Base-by-base conservation (phyloP, 2,113 vertebrate genomes). In the Morone saxatilis region DNA sequence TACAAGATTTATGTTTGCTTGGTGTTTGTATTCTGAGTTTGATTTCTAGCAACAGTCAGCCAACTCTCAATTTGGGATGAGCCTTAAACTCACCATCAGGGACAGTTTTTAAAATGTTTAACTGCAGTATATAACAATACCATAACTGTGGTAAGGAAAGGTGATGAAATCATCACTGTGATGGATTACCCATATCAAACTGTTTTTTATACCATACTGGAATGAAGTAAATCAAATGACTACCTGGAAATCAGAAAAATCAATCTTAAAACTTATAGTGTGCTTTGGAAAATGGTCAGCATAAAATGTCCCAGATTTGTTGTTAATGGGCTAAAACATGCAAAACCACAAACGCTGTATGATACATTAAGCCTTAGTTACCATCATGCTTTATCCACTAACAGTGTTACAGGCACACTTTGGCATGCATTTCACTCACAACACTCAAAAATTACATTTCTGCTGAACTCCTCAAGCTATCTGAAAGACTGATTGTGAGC, bases 261-360 rank as follows among this genome's bases (percentile, higher is more conserved):
- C 22, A 50, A 53, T 81, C 25, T 36, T 8, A 4, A 54, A 54
- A 54, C 19, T 19, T 38, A 48, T 7, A 9, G 25, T 69, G 25
- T 50, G 65, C 14, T 47, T 47, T 50, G 45, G 25, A 69, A 50
- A 50, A 66, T 31, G 65, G 6, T 14, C 47, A 54, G 31, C 19
- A n/a, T 31, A 47, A 72, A 47, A 19, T 60, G 48, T 59, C 12
- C 13, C 41, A 10, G 16, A 60, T 59, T 47, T 31, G 5, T 13
- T 31, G 70, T 59, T 59, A 45, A 59, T 72, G 70, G 20, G 4
- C n/a, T 59, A 47, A 72, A 72, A 57, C 70, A 2, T 59, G 7
- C 10, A 53, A 59, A 72, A 72, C 54, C 70, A 72, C 9, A 31
- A 57, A 4, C 25, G 17, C 13, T 57, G 3, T 47, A 12, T 59